Conservation (phyloP, 1,140 invertebrate genomes). For the Macrostomum lignano region DNA sequence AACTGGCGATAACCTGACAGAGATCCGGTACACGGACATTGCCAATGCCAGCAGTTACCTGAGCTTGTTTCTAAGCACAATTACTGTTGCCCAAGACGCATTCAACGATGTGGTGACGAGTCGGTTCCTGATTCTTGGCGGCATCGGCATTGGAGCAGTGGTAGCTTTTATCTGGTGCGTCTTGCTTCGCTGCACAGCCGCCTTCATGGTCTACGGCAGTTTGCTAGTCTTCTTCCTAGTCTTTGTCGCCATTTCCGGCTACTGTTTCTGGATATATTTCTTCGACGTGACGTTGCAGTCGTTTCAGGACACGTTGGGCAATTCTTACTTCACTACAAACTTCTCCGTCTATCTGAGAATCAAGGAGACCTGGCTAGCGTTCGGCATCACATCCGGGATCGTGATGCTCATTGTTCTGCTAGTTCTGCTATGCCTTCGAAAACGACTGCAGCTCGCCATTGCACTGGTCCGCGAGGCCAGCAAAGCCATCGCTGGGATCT, state of each 20-base stretch:
- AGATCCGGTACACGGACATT: not conserved
- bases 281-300: not conserved
- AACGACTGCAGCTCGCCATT: no score
- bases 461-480: no score
- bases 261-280: not conserved
- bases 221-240: slow-evolving; percentile 40
- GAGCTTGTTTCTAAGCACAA: not conserved
- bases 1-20: not conserved
- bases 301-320: not conserved
- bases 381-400: slow-evolving; percentile 5
- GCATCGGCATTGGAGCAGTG: slow-evolving; percentile 37
- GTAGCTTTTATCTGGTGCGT: slow-evolving; percentile 57
- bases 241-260: slow-evolving; percentile 28
- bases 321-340: not conserved
- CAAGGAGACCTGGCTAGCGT: slow-evolving; percentile 3
- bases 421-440: no score
- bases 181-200: slow-evolving; percentile 54
- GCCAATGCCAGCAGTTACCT: not conserved
- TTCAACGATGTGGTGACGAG: not conserved
- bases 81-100: not conserved
- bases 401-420: slow-evolving; percentile 8
- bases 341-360: not conserved
- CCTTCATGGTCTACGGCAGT: slow-evolving; percentile 54
- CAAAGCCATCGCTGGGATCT: not conserved
- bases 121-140: slow-evolving; percentile 16